Base-by-base conservation (phyloP, 2,113 vertebrate genomes). In the Cynoglossus semilaevis region DNA sequence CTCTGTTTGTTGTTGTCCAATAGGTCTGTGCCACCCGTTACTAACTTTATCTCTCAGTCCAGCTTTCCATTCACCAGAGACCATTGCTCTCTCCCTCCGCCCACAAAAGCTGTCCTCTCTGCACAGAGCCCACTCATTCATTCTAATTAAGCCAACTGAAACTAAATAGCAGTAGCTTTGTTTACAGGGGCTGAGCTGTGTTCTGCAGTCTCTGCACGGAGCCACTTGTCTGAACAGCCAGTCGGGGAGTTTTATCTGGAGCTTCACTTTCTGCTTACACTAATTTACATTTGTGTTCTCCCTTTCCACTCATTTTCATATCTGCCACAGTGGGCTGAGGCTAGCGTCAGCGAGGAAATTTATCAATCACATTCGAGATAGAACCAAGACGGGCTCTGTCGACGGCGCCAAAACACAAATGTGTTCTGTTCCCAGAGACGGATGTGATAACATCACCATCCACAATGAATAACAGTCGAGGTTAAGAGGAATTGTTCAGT, bases 81-180 rank as follows among this genome's bases (percentile, higher is more conserved):
- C 80, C 76, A 84, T 71, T 79, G 65, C 76, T 76, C 79, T 72
- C 72, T 72, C 74, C 59, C 69, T 68, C 67, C 62, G 67, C 78
- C 67, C 65, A 63, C 70, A 66, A 74, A 81, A 78, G 80, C 69
- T 76, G 62, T 78, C 70, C 72, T 77, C 76, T 77, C 83, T 79
- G 69, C 81, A 76, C 74, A 81, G 72, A 64, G 59, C 72, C 80
- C 76, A 64, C 82, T 86, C 86, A 86, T 88, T 88, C 84, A 85
- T 85, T 85, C 75, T 86, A 86, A 86, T 88, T 85, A 85, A 88
- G 82, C 82, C 86, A 85, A 88, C 76, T 86, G 84, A 83, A 86
- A 82, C 86, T 83, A 88, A 88, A 88, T 86, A 86, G 84, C 84
- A 73, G 82, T 77, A 60, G 86, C 86, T 86, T 88, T 88, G 86